Evolutionary conservation across 2,888 invertebrate species (phyloP), one percentile per base, ranked within the genome.

Genomic region (Stegophylla sp.): DNA sequence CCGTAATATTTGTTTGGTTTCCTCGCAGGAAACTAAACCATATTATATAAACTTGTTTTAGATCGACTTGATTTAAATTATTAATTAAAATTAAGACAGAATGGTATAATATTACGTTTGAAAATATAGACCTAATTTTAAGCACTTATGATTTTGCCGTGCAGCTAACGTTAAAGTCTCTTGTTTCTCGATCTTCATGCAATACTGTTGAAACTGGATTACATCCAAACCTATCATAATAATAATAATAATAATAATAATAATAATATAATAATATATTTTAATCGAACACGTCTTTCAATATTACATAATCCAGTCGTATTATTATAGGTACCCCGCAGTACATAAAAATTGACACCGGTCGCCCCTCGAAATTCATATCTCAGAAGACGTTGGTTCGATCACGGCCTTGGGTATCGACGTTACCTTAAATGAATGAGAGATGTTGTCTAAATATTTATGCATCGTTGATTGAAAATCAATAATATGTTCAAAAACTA

Each of bases 331-430:
- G 45, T 73, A 63, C 28, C 48, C 28, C 15, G 20, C n/a, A 20
- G 20, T 74, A 48, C 61, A n/a, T 12, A 26, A 43, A 63, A 64
- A 74, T 51, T 17, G 48, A 75, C 63, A 63, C 74, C 63, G 51
- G 74, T 75, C 15, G 75, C 53, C 75, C 66, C 51, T 64, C 75
- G 13, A 53, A 66, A 66, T 66, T 76, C 26, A 41, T 53, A 66
- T 63, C 63, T 48, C 17, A 12, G 4, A 61, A 74, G 20, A 74
- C 20, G 28, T 48, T 56, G 41, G 56, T 56, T 56, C 3, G 56
- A 56, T 56, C 71, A 56, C 26, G 73, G 59, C 73, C 73, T 73
- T 73, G 73, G n/a, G 45, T 41, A 28, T 61, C 13, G n/a, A n/a
- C 45, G 41, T 73, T 73, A 59, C 41, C 64, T 75, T 41, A 75